These are phyloP conservation scores for Sesia apiformis DNA, from an alignment of 2,888 invertebrate species.

Conservation along the genomic window DNA sequence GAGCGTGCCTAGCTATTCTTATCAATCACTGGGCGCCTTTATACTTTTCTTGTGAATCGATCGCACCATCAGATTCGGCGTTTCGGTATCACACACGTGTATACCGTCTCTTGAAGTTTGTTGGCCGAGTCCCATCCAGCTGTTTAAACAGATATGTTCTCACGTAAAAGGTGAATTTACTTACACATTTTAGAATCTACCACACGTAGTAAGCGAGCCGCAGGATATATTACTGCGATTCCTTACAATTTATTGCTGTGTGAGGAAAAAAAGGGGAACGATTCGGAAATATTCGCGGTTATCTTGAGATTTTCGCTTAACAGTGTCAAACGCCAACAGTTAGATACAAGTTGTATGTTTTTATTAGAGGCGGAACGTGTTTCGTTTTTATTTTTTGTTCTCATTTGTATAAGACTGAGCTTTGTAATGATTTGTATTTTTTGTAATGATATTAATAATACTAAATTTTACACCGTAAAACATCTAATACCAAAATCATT, in stretches of 20 bases:
- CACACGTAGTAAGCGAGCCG: slow-evolving; percentile 19
- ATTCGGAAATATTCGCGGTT: neutral
- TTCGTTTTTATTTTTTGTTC: neutral
- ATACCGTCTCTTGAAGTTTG: too few relatives aligned
- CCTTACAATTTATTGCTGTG: slow-evolving; percentile 20
- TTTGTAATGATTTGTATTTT: neutral
- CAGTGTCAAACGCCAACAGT: neutral
- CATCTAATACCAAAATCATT: neutral
- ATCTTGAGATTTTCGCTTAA: neutral
- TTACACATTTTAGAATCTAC: slow-evolving; percentile 16
- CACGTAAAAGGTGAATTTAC: slow-evolving; percentile 11
- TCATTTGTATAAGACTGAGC: neutral
- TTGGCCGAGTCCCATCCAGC: too few relatives aligned
- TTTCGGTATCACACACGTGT: too few relatives aligned
- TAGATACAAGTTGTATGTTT: neutral
- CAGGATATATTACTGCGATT: slow-evolving; percentile 22
- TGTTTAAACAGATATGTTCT: neutral
- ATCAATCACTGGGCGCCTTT: too few relatives aligned
- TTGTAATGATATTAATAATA: neutral
- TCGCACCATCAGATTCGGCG: too few relatives aligned
- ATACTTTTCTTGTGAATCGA: too few relatives aligned
- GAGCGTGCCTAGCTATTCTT: too few relatives aligned
- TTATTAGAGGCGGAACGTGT: neutral
- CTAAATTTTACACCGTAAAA: too few relatives aligned
- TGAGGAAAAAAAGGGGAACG: slow-evolving; percentile 12